Evolutionary conservation across 2,797 vertebrate species (phyloP).

Genomic region (Paramormyrops hopkinsi): DNA sequence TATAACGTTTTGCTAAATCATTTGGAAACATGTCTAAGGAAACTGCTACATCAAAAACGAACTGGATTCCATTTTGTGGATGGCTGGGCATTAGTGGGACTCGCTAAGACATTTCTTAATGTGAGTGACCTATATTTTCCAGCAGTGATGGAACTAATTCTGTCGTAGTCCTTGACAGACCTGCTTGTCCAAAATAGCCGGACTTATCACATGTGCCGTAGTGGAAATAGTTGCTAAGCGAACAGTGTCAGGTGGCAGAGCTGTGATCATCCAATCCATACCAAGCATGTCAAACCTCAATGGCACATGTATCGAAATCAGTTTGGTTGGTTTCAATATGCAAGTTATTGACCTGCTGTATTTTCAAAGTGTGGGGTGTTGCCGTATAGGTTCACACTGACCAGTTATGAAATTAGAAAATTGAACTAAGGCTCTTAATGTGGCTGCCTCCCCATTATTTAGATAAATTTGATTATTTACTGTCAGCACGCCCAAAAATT

Average conservation of each 20-base stretch:
- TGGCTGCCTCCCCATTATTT: not conserved
- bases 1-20: not conserved
- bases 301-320: not conserved
- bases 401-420: not conserved
- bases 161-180: not conserved
- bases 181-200: constrained; percentile 1
- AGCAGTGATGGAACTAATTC: not conserved
- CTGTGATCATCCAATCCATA: not conserved
- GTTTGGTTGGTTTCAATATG: not conserved
- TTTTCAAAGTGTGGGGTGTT: not conserved
- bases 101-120: not conserved
- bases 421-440: not conserved
- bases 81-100: not conserved
- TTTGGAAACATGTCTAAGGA: not conserved
- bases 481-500: not conserved
- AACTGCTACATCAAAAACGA: not conserved
- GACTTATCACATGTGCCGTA: not conserved
- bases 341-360: not conserved
- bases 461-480: not conserved
- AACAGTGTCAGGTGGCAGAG: not conserved
- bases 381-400: not conserved
- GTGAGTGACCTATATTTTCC: not conserved
- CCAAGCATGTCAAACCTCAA: not conserved
- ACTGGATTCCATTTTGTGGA: not conserved
- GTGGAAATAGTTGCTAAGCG: not conserved